A percentile compares a stretch with the other conserved stretches of the same genome.
Conservation (phyloP, 2,113 vertebrate genomes). For the Varanus komodoensis region DNA sequence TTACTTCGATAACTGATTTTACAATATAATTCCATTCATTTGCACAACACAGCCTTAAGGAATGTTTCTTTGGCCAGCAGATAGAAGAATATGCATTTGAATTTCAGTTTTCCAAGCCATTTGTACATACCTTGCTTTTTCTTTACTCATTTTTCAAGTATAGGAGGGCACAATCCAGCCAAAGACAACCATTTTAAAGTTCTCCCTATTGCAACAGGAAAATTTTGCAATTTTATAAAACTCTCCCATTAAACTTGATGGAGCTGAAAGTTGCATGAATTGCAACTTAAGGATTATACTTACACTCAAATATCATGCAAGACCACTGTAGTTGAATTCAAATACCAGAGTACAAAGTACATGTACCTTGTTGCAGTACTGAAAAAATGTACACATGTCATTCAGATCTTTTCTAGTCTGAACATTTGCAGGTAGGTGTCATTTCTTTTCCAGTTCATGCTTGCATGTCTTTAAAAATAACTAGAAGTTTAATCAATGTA, state of each 20-base stretch:
- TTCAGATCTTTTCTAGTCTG: not conserved
- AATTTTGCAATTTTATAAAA: not conserved
- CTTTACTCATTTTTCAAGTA: not conserved
- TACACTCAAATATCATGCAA: not conserved
- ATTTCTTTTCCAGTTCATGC: not conserved
- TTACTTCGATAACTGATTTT: slow-evolving; percentile 3
- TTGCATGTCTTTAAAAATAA: not conserved
- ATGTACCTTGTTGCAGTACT: not conserved
- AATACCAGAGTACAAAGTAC: not conserved
- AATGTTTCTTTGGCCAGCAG: not conserved
- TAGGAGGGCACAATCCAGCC: not conserved
- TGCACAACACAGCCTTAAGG: slow-evolving; percentile 6
- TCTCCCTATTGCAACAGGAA: not conserved
- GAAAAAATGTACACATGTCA: not conserved
- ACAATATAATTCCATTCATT: not conserved
- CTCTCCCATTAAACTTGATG: not conserved
- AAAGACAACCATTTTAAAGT: not conserved
- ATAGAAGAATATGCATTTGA: not conserved
- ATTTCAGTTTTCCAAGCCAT: not conserved
- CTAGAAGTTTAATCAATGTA: not conserved
- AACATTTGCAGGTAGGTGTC: not conserved
- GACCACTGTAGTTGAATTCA: not conserved
- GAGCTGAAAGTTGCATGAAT: not conserved
- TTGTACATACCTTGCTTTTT: not conserved
- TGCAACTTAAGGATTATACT: not conserved